These are phyloP conservation scores for Podocnemis expansa DNA, from an alignment of 2,113 vertebrate genomes.

Conservation along the genomic window DNA sequence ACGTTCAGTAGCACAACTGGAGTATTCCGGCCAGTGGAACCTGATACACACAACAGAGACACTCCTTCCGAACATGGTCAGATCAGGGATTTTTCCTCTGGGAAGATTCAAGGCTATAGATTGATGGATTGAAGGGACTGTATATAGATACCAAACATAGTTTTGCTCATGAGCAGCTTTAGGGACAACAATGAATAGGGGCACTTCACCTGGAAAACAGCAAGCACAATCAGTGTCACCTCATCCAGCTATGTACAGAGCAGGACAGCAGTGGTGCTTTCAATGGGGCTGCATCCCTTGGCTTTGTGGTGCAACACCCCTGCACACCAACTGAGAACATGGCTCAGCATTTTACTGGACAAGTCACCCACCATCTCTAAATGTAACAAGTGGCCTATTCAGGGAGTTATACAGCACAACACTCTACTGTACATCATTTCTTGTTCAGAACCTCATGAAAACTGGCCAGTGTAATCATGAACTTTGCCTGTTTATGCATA, in stretches of 20 bases:
- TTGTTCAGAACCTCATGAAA: background rate
- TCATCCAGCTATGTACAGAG: background rate
- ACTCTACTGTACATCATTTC: background rate
- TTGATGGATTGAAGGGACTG: background rate
- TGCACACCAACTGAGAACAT: background rate
- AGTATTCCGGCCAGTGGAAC: background rate
- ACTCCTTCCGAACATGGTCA: rapidly evolving
- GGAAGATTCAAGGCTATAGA: background rate
- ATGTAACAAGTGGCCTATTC: background rate
- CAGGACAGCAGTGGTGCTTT: background rate
- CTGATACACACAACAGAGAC: background rate
- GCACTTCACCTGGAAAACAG: background rate
- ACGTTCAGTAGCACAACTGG: rapidly evolving
- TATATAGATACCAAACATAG: background rate
- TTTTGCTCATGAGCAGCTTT: conserved; percentile 16
- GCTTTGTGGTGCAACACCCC: background rate
- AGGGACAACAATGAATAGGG: background rate
- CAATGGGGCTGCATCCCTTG: background rate
- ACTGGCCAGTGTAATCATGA: background rate
- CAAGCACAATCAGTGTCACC: background rate
- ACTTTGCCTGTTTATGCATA: background rate
- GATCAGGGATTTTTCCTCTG: background rate
- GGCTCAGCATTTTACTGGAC: background rate
- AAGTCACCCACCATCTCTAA: background rate
- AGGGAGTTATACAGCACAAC: background rate